Base-by-base conservation (phyloP, 2,797 vertebrate genomes). In the Gallinago nigripennis region DNA sequence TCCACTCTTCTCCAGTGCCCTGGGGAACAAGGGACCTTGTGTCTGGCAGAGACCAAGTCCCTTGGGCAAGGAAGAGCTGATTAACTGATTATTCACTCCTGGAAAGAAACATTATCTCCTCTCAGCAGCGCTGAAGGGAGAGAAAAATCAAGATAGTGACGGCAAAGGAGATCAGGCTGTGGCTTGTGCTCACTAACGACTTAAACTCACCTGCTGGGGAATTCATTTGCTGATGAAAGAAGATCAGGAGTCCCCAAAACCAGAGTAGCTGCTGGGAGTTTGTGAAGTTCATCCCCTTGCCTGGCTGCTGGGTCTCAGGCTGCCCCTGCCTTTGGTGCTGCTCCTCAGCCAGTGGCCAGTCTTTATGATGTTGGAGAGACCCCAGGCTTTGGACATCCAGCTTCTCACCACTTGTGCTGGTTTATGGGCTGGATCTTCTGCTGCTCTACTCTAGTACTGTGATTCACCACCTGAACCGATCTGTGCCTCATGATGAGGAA, bases 341-440 rank as follows among this genome's bases (percentile, higher is more conserved):
- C 51, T 37, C 72, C 50, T 50, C 31, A 30, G 45, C 58, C 33
- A 50, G 56, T 0, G 0, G 27, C 27, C 27, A 5, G 43, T 8
- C 21, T 53, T 53, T 4, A 2, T 2, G 9, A 1, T 16, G 27
- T 16, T 27, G 14, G 15, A n/a, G 11, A 30, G 54, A 9, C 4
- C 10, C 51, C 63, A 33, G 28, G 37, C 25, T 66, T 20, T 16
- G 37, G 57, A n/a, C 8, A 12, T 28, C 37, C 8, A 31, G 50
- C 81, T 46, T 37, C 65, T 31, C n/a, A 12, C 64, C 48, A 1
- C 1, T n/a, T 16, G 23, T 1, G 0, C 78, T 24, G 9, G 0
- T n/a, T 77, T 66, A 28, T 3, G 41, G 27, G 23, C 33, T 43
- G 23, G n/a, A 43, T 41, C 63, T 81, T 45, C 87, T 58, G 19